A percentile compares a stretch with the other conserved stretches of the same genome.
Evolutionary conservation across 2,797 vertebrate genomes (phyloP).

Genomic region (Hyperoplus lanceolatus): DNA sequence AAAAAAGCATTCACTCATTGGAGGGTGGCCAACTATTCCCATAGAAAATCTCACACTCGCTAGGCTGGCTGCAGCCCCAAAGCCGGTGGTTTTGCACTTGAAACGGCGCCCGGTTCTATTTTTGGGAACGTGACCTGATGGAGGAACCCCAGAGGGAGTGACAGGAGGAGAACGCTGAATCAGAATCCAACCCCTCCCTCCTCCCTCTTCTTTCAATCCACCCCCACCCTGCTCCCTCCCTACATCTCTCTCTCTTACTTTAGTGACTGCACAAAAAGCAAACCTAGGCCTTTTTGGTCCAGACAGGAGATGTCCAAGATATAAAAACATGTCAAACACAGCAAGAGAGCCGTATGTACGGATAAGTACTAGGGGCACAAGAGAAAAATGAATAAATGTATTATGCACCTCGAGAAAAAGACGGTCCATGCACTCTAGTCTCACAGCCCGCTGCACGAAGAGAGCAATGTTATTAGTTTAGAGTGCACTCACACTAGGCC

Average conservation of each 20-base stretch:
- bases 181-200: conserved; percentile 61
- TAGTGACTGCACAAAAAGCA: conserved; percentile 27
- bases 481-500: too few relatives aligned
- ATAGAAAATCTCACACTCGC: conserved; percentile 94
- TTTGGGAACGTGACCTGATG: conserved; percentile 94
- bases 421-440: not conserved
- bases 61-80: conserved; percentile 93
- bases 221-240: conserved; percentile 54
- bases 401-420: too few relatives aligned
- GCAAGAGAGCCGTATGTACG: not conserved
- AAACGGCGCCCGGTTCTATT: conserved; percentile 96
- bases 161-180: conserved; percentile 84
- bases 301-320: conserved; percentile 18
- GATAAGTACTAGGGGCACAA: too few relatives aligned
- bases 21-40: conserved; percentile 94
- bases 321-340: conserved; percentile 7
- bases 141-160: conserved; percentile 93
- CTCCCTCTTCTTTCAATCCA: conserved; percentile 9
- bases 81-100: conserved; percentile 94
- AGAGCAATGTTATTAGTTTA: too few relatives aligned
- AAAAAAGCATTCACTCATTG: conserved; percentile 77
- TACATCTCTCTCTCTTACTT: conserved; percentile 39
- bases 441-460: too few relatives aligned
- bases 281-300: conserved; percentile 47
- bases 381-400: not conserved